A percentile compares a stretch with the other conserved stretches of the same genome.
Evolutionary conservation across 2,888 invertebrate species (phyloP).

Genomic region (Latrodectus hesperus): DNA sequence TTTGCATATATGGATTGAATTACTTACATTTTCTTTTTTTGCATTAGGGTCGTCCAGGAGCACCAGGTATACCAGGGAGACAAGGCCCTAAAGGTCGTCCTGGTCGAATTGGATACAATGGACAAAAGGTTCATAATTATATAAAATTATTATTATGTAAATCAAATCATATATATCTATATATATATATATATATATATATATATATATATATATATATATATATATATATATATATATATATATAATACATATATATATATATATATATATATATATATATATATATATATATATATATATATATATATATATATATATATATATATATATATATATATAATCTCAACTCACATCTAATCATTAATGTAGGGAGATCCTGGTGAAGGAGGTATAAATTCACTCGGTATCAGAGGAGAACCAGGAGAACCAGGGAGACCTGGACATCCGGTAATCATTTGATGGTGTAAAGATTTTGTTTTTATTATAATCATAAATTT

Average conservation of each 20-base stretch:
- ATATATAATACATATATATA: too few species aligned
- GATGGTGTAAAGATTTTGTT: neutral
- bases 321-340: too few species aligned
- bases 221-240: too few species aligned
- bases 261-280: neutral
- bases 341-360: too few species aligned
- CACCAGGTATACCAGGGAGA: conserved; percentile 70
- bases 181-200: too few species aligned
- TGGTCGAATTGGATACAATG: conserved; percentile 51
- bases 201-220: too few species aligned
- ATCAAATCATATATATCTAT: neutral
- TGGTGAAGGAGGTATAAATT: conserved; percentile 72
- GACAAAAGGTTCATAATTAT: conserved; percentile 30
- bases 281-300: neutral
- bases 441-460: conserved; percentile 65
- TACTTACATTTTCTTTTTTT: neutral
- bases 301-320: too few species aligned
- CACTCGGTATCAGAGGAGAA: conserved; percentile 73
- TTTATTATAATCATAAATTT: neutral
- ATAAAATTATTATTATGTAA: too few species aligned
- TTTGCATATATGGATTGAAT: neutral
- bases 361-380: conserved; percentile 71
- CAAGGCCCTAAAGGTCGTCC: conserved; percentile 69
- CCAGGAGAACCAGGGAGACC: conserved; percentile 74
- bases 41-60: conserved; percentile 71